A percentile compares a stretch with the other conserved stretches of the same genome.
Conservation (phyloP, 2,113 vertebrate genomes). For the Hylia prasina region DNA sequence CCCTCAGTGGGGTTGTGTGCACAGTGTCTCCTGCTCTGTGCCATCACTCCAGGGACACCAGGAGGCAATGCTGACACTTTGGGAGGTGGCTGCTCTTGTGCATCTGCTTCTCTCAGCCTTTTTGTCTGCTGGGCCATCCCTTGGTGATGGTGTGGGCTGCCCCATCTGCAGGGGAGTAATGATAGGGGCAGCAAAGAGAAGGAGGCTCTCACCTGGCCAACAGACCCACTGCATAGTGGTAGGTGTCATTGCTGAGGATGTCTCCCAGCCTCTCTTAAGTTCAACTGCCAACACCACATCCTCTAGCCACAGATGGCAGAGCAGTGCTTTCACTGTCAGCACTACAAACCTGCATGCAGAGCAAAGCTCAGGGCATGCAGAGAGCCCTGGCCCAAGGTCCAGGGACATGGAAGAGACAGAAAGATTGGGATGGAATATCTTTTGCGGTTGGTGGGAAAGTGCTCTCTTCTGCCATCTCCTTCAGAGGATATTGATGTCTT, state of each 20-base stretch:
- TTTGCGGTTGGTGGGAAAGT: neutral
- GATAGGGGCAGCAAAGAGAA: fast-evolving
- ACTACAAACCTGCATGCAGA: neutral
- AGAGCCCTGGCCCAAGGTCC: neutral
- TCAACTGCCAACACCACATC: neutral
- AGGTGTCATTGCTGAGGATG: neutral
- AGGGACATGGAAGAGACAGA: neutral
- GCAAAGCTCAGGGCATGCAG: neutral
- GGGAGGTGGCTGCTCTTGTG: neutral
- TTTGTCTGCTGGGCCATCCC: neutral
- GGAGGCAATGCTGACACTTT: neutral
- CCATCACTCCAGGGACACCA: neutral
- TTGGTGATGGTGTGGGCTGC: neutral
- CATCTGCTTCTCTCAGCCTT: neutral
- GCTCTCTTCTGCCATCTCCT: neutral
- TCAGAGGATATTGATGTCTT: neutral
- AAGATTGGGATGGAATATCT: neutral
- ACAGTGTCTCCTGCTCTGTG: neutral
- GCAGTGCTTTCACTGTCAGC: neutral
- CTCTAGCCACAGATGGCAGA: neutral
- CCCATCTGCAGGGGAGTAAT: neutral
- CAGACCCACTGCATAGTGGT: neutral
- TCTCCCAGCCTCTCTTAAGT: neutral
- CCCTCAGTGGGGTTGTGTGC: neutral
- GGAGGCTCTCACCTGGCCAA: neutral